Evolutionary conservation across 2,888 invertebrate genomes (phyloP).

Genomic region (Lasioglossum morio): DNA sequence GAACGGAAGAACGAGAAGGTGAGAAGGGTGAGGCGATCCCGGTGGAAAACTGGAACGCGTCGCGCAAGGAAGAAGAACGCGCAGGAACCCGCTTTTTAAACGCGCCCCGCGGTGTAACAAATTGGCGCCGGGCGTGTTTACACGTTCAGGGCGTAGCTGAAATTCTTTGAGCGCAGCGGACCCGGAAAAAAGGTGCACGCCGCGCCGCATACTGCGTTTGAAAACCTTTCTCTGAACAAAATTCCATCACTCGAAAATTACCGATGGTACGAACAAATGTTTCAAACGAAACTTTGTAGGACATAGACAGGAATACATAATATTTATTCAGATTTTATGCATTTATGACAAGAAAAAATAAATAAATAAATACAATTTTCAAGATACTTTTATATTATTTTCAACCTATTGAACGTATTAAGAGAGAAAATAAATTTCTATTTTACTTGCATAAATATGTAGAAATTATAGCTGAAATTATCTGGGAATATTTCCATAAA

Average conservation of each 20-base stretch:
- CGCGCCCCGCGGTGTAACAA: constrained; percentile 75
- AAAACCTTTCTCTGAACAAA: neutral
- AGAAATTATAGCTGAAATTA: no score
- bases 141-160: constrained; percentile 77
- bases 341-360: no score
- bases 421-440: no score
- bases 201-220: neutral
- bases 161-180: constrained; percentile 78
- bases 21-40: neutral
- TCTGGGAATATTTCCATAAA: no score
- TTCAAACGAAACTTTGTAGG: neutral
- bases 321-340: no score
- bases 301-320: no score
- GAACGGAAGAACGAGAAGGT: neutral
- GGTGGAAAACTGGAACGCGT: constrained; percentile 16
- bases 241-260: neutral
- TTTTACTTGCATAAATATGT: no score
- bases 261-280: neutral
- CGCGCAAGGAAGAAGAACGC: constrained; percentile 23
- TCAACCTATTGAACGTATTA: no score
- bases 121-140: constrained; percentile 79
- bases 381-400: no score
- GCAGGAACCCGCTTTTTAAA: constrained; percentile 63
- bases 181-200: constrained; percentile 56
- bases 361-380: no score